Conservation (phyloP, 2,888 invertebrate species). For the Hydrotaea cyrtoneurina region DNA sequence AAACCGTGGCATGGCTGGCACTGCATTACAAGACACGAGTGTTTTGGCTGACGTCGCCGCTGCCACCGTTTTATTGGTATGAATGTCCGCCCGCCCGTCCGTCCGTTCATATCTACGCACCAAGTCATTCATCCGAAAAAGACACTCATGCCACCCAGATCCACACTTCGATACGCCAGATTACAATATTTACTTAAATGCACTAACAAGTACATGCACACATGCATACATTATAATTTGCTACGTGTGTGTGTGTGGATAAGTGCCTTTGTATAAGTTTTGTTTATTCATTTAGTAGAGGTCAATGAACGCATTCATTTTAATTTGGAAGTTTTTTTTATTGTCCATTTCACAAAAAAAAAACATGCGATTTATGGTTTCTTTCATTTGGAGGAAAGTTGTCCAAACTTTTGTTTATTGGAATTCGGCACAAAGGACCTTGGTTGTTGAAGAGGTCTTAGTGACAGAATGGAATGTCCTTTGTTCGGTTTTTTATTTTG, state of each 20-base stretch:
- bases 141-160: constrained; percentile 4
- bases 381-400: neutral
- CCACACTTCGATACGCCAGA: neutral
- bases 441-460: no score
- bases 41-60: constrained; percentile 13
- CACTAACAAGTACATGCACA: neutral
- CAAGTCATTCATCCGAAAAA: constrained; percentile 19
- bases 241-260: neutral
- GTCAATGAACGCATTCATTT: constrained; percentile 73
- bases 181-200: neutral
- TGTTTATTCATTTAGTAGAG: constrained; percentile 40
- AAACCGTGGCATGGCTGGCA: constrained; percentile 62
- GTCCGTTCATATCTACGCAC: constrained; percentile 1
- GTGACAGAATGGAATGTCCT: no score
- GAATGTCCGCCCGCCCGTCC: neutral
- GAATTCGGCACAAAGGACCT: no score
- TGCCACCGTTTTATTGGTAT: neutral
- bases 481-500: no score
- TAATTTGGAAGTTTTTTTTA: constrained; percentile 70
- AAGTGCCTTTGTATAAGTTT: no score
- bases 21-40: constrained; percentile 17
- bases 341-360: neutral
- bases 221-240: no score
- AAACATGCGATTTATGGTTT: neutral
- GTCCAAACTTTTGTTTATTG: neutral